Conservation (phyloP, 2,797 vertebrate genomes). For the Pangasius krempfi region DNA sequence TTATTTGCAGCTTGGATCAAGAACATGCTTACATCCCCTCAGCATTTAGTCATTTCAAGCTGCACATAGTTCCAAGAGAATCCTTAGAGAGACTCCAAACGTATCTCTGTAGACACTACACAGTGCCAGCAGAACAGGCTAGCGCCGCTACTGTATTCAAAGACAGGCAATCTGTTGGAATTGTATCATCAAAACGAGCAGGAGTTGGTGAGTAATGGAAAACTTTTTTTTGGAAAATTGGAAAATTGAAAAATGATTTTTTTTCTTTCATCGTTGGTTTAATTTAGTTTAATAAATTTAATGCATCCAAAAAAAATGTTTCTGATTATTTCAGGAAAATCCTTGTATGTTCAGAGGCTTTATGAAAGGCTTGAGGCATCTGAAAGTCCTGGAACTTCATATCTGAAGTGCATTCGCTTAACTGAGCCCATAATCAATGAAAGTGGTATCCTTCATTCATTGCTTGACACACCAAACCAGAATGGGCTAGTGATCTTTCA, state of each 20-base stretch:
- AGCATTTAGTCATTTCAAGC: constrained; percentile 86
- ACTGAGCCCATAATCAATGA: constrained; percentile 85
- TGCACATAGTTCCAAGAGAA: constrained; percentile 83
- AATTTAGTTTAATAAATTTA: background rate
- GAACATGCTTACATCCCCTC: constrained; percentile 91
- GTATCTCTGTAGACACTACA: constrained; percentile 84
- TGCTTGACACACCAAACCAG: constrained; percentile 66
- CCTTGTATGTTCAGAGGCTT: constrained; percentile 88
- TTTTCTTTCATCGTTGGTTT: background rate
- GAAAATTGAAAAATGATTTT: background rate
- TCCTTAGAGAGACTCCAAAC: constrained; percentile 70
- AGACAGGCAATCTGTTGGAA: constrained; percentile 79
- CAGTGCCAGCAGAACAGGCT: constrained; percentile 60
- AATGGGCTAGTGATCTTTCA: constrained; percentile 83
- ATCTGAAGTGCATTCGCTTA: constrained; percentile 82
- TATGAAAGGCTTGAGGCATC: constrained; percentile 72
- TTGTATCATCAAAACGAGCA: constrained; percentile 87
- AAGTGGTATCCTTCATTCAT: constrained; percentile 78
- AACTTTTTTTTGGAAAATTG: background rate
- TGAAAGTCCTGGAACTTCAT: constrained; percentile 55
- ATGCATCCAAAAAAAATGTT: background rate
- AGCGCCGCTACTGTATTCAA: constrained; percentile 84
- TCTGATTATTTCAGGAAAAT: constrained; percentile 81
- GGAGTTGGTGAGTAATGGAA: constrained; percentile 84
- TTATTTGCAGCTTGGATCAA: constrained; percentile 85